Evolutionary conservation across 2,113 vertebrate genomes (phyloP), one percentile per base, ranked within the genome.

Genomic region (Lophura nycthemera): DNA sequence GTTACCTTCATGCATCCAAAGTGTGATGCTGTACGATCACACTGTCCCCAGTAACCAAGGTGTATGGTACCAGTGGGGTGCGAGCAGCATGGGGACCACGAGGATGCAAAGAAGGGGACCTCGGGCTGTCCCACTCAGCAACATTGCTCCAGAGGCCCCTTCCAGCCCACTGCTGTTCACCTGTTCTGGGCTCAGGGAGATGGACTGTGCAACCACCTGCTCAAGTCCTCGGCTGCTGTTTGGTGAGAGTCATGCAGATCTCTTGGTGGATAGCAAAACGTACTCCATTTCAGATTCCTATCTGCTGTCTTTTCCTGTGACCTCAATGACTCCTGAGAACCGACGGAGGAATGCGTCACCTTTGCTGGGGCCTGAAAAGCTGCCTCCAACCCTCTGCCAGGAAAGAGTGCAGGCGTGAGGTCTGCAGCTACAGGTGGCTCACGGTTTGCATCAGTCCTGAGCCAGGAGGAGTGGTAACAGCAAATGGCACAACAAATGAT

Each of bases 271-370:
- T 45, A 74, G 87, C 86, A 93, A 93, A 64, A 80, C 92, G 72
- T 40, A 70, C 42, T 89, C 87, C 12, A 90, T 94, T 97, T 96
- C 70, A 30, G 52, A 29, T 95, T 95, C 92, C 30, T 0, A 34
- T 76, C 76, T 92, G 90, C 77, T 57, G 70, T 94, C 93, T 95
- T 93, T 95, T 95, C 88, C 88, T 92, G 96, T 93, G 88, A 95
- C 95, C 94, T 94, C 93, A 90, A 93, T 94, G 93, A 72, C 94
- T 96, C 76, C 93, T 91, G 86, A 95, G 93, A 94, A 85, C 71
- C 27, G 43, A 83, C 4, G 2, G 73, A 95, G 92, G 92, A 95
- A 95, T 94, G 90, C 11, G 16, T 91, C 92, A 94, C 93, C 86
- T 95, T 95, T 96, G 95, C 95, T 90, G 25, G 47, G 67, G 70